Conservation (phyloP, 1,140 invertebrate genomes). For the Cotesia vestalis region DNA sequence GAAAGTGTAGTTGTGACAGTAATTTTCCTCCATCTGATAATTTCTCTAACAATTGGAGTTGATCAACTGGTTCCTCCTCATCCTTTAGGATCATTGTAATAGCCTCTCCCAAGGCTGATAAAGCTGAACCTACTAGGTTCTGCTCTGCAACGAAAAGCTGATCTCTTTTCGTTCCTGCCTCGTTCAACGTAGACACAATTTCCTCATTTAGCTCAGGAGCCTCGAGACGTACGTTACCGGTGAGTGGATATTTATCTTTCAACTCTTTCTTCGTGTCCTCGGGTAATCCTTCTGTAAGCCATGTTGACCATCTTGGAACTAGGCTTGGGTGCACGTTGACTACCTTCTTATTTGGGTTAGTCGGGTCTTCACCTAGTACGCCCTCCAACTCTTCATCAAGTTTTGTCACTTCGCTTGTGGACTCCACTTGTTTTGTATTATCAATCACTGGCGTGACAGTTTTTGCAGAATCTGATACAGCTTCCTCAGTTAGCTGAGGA, state of each 20-base stretch:
- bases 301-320: background rate
- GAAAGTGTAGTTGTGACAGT: background rate
- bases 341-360: background rate
- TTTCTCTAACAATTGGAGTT: background rate
- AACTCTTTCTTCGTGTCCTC: background rate
- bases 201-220: slow-evolving; percentile 16
- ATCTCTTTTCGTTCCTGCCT: slow-evolving; percentile 12
- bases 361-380: background rate
- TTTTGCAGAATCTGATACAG: background rate
- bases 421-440: background rate
- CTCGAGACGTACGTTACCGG: background rate
- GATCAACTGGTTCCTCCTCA: slow-evolving; percentile 7
- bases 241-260: slow-evolving; percentile 2
- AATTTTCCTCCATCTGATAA: background rate
- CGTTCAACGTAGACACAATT: background rate
- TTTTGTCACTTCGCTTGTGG: background rate
- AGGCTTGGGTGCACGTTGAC: background rate
- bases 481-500: background rate
- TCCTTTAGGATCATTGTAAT: slow-evolving; percentile 1
- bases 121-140: slow-evolving; percentile 7
- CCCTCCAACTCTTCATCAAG: background rate
- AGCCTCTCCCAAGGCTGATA: slow-evolving; percentile 9
- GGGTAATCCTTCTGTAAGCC: background rate
- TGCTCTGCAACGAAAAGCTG: background rate
- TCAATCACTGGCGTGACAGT: no score